These are phyloP conservation scores for Pangasius sanitwongsei DNA, from an alignment of 2,797 vertebrate species.

Conservation along the genomic window DNA sequence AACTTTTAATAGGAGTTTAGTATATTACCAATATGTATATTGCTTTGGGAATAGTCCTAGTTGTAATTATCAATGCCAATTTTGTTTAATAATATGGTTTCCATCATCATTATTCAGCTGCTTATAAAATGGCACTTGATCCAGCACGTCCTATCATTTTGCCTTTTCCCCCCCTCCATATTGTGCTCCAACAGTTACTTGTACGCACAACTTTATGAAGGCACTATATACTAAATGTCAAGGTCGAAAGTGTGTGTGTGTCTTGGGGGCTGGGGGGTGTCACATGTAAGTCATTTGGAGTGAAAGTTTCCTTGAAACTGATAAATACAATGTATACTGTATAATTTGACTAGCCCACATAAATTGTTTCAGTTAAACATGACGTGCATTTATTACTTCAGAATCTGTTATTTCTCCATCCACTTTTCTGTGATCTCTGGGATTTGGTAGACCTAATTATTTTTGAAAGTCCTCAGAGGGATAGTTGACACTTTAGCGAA, in stretches of 20 bases:
- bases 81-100: no score
- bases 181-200: neutral
- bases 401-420: constrained; percentile 1
- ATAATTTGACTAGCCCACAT: neutral
- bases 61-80: no score
- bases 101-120: no score
- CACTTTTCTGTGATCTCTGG: neutral
- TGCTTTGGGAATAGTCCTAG: no score
- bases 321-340: neutral
- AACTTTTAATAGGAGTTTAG: no score
- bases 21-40: no score
- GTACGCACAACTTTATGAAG: neutral
- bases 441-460: constrained; percentile 40
- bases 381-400: neutral
- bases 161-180: neutral
- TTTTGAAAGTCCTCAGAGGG: constrained; percentile 27
- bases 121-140: neutral
- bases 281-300: neutral
- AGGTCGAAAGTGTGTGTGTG: neutral
- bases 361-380: neutral
- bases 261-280: neutral
- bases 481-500: constrained; percentile 31
- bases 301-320: neutral
- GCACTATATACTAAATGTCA: neutral
- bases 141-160: neutral